phyloP scores from a whole-genome alignment of 1,140 invertebrate genomes.

The Cydia pomonella region DNA sequence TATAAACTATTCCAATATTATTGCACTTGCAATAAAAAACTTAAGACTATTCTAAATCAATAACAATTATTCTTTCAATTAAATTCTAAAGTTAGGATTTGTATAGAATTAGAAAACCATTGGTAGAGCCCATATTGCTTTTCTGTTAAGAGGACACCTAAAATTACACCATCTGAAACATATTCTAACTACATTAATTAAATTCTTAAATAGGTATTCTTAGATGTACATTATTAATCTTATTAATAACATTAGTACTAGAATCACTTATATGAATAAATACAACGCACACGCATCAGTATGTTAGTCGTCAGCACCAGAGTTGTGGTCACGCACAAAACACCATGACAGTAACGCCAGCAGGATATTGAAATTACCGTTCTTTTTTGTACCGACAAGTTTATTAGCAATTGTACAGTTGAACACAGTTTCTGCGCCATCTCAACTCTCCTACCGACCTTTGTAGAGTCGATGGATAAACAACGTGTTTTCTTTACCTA shows the following conservation, averaged over 20 bases:
- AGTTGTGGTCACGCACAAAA: too few species aligned
- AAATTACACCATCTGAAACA: neutral
- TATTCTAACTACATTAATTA: neutral
- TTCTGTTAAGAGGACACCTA: neutral
- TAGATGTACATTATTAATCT: neutral
- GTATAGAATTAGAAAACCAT: conserved; percentile 10
- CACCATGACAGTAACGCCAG: too few species aligned
- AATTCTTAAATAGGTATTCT: neutral
- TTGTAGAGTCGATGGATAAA: neutral
- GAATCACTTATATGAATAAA: neutral
- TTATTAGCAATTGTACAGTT: too few species aligned
- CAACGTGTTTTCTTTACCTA: neutral
- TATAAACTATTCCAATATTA: neutral
- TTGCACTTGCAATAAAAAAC: conserved; percentile 23
- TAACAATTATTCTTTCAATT: neutral
- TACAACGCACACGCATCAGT: neutral
- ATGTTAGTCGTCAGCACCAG: neutral
- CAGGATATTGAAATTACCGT: too few species aligned
- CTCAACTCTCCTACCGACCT: too few species aligned
- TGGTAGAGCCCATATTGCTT: neutral
- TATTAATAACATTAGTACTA: neutral
- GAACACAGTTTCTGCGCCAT: too few species aligned
- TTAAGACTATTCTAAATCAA: neutral
- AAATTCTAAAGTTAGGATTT: neutral
- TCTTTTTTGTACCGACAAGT: too few species aligned